These are phyloP conservation scores for Chionodraco myersi DNA, from an alignment of 2,113 vertebrate species.

Conservation along the genomic window DNA sequence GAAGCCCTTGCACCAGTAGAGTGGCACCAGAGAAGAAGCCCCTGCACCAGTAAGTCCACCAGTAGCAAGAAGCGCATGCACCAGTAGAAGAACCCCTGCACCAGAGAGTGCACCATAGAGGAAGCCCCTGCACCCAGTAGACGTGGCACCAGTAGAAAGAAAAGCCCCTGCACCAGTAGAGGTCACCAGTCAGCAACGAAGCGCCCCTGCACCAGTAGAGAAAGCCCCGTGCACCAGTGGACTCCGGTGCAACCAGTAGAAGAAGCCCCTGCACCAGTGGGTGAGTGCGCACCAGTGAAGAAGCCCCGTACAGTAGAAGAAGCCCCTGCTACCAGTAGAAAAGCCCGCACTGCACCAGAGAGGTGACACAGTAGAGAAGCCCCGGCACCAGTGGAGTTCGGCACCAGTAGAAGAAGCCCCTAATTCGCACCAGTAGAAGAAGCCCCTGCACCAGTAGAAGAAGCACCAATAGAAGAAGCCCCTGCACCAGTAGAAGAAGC, in stretches of 20 bases:
- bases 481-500: slow-evolving; percentile 3
- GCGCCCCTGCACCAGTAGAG: slow-evolving; percentile 7
- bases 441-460: too few species aligned
- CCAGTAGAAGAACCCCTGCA: not conserved
- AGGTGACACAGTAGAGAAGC: slow-evolving; percentile 8
- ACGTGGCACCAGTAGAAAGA: not conserved
- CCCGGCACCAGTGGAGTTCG: not conserved
- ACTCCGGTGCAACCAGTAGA: not conserved
- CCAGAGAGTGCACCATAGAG: too few species aligned
- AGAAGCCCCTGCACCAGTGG: slow-evolving; percentile 2
- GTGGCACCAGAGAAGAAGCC: not conserved
- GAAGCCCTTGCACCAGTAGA: not conserved
- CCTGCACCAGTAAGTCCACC: not conserved
- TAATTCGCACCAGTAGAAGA: not conserved
- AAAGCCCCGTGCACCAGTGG: slow-evolving; percentile 1
- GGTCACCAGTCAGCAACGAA: too few species aligned
- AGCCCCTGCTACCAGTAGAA: not conserved
- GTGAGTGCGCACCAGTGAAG: too few species aligned
- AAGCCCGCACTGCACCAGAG: too few species aligned
- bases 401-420: slow-evolving; percentile 1
- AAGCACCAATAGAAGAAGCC: not conserved
- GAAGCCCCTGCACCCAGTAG: not conserved
- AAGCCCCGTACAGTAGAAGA: too few species aligned
- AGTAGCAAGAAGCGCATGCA: too few species aligned
- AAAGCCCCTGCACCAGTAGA: not conserved